Percentiles rank a stretch among this genome's conserved stretches.
phyloP scores from a whole-genome alignment of 2,113 vertebrate genomes.

The Brachyistius frenatus region DNA sequence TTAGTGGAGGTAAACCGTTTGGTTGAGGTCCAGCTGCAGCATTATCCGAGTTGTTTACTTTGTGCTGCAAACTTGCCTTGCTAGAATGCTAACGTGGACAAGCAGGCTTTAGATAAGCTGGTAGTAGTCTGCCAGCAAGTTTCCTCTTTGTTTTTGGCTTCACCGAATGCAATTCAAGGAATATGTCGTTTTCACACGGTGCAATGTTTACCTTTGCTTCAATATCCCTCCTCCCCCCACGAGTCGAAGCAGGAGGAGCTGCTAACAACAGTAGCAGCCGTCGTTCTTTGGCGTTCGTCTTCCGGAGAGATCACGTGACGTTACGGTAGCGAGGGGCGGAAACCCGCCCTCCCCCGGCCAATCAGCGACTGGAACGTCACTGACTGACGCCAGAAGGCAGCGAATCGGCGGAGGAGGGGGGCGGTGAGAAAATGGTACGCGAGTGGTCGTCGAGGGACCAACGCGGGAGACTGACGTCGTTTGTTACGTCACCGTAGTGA shows the following conservation, averaged over 20 bases:
- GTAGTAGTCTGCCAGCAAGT: not conserved
- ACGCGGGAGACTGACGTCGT: no score
- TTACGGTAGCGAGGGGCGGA: accelerated
- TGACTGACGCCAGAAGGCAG: accelerated
- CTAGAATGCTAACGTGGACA: constrained; percentile 15
- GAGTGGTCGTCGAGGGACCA: no score
- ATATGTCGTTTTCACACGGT: not conserved
- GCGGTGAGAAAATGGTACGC: no score
- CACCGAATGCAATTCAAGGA: not conserved
- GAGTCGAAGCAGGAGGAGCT: not conserved
- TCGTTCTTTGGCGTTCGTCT: not conserved
- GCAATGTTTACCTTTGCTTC: constrained; percentile 26
- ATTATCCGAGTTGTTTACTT: not conserved
- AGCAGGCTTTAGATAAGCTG: not conserved
- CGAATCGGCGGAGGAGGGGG: not conserved
- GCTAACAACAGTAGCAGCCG: not conserved
- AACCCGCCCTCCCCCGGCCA: accelerated
- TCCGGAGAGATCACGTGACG: not conserved
- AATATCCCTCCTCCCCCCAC: not conserved
- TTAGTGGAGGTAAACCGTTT: no score
- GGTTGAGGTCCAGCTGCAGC: no score
- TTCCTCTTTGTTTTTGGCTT: not conserved
- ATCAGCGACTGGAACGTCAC: not conserved
- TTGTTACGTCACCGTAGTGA: no score
- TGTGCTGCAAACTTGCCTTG: not conserved